Percentiles rank a stretch among this genome's conserved stretches.
phyloP scores from a whole-genome alignment of 2,113 vertebrate species.

The Otus sunia region DNA sequence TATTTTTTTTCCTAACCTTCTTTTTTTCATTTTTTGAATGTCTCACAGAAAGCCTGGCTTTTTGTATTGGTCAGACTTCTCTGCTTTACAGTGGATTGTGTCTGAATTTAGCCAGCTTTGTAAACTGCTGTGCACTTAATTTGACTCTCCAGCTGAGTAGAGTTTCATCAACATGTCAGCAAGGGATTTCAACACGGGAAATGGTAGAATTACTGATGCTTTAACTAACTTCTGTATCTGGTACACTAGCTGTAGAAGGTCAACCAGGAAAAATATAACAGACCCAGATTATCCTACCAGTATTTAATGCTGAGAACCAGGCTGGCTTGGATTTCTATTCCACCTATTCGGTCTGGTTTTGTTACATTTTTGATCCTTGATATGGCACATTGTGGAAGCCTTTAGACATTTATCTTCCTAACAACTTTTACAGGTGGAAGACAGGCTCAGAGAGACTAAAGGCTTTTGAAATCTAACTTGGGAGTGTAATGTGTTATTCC shows the following conservation, averaged over 20 bases:
- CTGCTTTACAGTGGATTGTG: not conserved
- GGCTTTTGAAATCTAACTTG: fast-evolving
- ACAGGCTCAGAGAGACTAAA: not conserved
- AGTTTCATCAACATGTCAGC: constrained; percentile 25
- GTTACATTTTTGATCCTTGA: not conserved
- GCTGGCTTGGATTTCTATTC: not conserved
- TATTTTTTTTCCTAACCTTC: not conserved
- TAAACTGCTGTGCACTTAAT: constrained; percentile 24
- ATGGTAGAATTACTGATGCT: not conserved
- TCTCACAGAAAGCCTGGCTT: not conserved
- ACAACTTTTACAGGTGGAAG: not conserved
- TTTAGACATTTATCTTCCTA: not conserved
- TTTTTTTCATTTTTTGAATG: not conserved
- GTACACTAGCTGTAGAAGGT: not conserved
- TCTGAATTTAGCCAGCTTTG: constrained; percentile 18
- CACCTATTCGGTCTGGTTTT: not conserved
- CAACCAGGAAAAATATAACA: not conserved
- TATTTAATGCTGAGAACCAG: not conserved
- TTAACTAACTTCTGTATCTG: not conserved
- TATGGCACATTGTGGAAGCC: not conserved
- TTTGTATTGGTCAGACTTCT: not conserved
- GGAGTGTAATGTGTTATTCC: not conserved
- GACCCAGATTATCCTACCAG: not conserved
- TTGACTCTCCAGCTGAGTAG: not conserved
- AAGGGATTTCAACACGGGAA: not conserved